Percentiles rank a stretch among this genome's conserved stretches.
Conservation (phyloP, 2,888 invertebrate genomes). For the Scaptomyza polygonia region DNA sequence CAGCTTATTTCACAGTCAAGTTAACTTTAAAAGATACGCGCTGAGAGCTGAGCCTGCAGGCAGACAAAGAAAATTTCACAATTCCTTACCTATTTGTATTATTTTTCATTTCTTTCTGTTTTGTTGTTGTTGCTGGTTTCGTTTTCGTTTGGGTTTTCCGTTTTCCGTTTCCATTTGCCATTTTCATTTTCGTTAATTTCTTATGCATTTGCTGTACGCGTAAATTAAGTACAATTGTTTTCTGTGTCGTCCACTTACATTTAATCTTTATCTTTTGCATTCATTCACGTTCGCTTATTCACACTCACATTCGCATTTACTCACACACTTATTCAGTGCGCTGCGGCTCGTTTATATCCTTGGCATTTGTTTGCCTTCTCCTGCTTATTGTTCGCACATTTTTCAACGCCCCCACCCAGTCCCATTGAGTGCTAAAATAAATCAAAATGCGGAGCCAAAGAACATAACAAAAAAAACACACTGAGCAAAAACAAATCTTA, state of each 20-base stretch:
- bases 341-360: slow-evolving; percentile 36
- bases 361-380: slow-evolving; percentile 55
- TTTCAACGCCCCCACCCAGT: slow-evolving; percentile 24
- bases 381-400: slow-evolving; percentile 48
- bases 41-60: slow-evolving; percentile 28
- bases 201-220: slow-evolving; percentile 70
- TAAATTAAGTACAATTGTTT: slow-evolving; percentile 78
- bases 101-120: slow-evolving; percentile 4
- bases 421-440: slow-evolving; percentile 73
- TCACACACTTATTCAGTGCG: slow-evolving; percentile 45
- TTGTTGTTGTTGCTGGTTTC: too few species aligned
- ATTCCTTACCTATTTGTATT: slow-evolving; percentile 23
- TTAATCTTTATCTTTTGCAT: slow-evolving; percentile 71
- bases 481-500: slow-evolving; percentile 67
- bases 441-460: slow-evolving; percentile 62
- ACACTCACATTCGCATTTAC: slow-evolving; percentile 40
- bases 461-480: slow-evolving; percentile 12
- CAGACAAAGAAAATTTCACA: slow-evolving; percentile 25
- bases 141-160: neutral
- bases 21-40: slow-evolving; percentile 70
- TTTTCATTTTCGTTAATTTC: slow-evolving; percentile 71
- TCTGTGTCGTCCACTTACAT: slow-evolving; percentile 69
- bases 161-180: slow-evolving; percentile 5
- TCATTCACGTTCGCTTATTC: slow-evolving; percentile 47
- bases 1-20: slow-evolving; percentile 77